Base-by-base conservation (phyloP, 2,113 vertebrate species). In the Leucoraja erinaceus region DNA sequence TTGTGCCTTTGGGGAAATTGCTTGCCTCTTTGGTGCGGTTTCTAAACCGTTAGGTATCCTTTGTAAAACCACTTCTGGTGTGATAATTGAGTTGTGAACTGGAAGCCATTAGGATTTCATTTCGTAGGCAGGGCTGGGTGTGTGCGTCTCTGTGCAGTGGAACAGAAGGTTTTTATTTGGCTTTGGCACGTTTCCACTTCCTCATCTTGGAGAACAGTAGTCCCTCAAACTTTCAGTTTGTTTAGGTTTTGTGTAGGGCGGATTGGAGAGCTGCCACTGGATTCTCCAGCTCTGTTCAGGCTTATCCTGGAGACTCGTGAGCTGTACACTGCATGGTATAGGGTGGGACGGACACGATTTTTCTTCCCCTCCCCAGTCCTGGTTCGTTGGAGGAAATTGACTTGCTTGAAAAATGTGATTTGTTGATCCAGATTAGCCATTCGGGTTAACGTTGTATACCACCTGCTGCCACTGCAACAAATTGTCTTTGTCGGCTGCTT, bases 161-260 rank as follows among this genome's bases (percentile, higher is more conserved):
- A 86, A 86, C 56, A 61, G 78, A 54, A 9, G 47, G 54, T 88
- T 88, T 63, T 88, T 31, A n/a, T 88, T 63, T 61, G n/a, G 59
- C 83, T 31, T 61, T 88, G 83, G 83, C 83, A 66, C 1, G 12
- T n/a, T 88, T 66, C 59, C 83, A 63, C n/a, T 63, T 66, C 31
- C 56, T 63, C 83, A 84, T 61, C 83, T 16, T n/a, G 28, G 83
- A 86, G 28, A 66, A 88, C 83, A 88, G 83, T 63, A 88, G 83
- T 14, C 12, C 5, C 83, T n/a, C 12, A 88, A 31, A 63, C 14
- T 88, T 61, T 59, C 28, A 56, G 56, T 86, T 86, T 66, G 59
- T 88, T 88, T 88, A 31, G 61, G 59, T 63, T 88, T 63, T 63
- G 81, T 88, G 28, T n/a, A 63, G 59, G 28, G 59, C 28, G n/a